Evolutionary conservation across 2,797 vertebrate genomes (phyloP).

Genomic region (Crocidura indochinensis): DNA sequence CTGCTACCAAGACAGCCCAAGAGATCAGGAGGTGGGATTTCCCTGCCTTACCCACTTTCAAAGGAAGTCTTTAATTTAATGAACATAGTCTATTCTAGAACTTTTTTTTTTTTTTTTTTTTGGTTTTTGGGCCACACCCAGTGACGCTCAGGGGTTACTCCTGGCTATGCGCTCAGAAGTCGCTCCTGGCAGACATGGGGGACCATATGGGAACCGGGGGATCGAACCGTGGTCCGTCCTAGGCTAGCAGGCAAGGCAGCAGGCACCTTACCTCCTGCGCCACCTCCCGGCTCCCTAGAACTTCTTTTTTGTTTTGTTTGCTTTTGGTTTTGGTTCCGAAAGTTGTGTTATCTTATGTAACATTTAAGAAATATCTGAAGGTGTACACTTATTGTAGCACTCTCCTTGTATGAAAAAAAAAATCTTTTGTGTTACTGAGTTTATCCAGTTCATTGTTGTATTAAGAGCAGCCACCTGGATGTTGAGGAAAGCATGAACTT

Average conservation of each 20-base stretch:
- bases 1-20: too few relatives aligned
- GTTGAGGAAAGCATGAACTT: not conserved
- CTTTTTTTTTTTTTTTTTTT: not conserved
- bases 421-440: not conserved
- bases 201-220: too few relatives aligned
- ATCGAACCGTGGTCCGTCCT: too few relatives aligned
- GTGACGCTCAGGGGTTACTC: too few relatives aligned
- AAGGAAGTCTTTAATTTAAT: too few relatives aligned
- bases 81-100: not conserved
- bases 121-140: not conserved
- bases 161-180: too few relatives aligned
- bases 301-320: not conserved
- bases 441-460: not conserved
- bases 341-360: not conserved
- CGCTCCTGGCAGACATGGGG: too few relatives aligned
- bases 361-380: not conserved
- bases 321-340: not conserved
- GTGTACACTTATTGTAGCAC: fast-evolving
- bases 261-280: too few relatives aligned
- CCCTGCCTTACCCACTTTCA: too few relatives aligned
- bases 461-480: fast-evolving
- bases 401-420: not conserved
- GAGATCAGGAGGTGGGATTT: too few relatives aligned
- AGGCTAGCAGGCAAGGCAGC: too few relatives aligned
- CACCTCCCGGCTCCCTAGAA: too few relatives aligned